phyloP scores from a whole-genome alignment of 2,888 invertebrate species.

The Amblyteles armatorius region DNA sequence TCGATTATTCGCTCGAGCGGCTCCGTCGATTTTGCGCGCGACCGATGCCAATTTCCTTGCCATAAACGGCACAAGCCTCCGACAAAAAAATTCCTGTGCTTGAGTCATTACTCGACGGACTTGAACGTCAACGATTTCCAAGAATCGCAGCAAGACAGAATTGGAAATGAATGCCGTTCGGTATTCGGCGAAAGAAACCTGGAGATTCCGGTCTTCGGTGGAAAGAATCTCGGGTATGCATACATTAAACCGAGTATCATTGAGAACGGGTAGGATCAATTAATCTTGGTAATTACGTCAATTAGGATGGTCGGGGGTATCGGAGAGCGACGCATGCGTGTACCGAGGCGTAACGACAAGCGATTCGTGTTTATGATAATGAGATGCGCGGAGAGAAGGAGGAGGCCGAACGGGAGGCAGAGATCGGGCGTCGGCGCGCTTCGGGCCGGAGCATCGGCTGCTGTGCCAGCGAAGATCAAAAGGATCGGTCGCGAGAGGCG shows the following conservation, averaged over 20 bases:
- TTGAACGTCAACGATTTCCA: neutral
- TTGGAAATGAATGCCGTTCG: neutral
- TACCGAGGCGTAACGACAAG: slow-evolving; percentile 63
- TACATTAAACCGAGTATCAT: slow-evolving; percentile 27
- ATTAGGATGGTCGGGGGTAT: slow-evolving; percentile 55
- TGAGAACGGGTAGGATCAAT: slow-evolving; percentile 47
- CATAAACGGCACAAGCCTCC: neutral
- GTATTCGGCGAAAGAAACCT: neutral
- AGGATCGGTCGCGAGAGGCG: slow-evolving; percentile 18
- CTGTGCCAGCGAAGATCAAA: slow-evolving; percentile 26
- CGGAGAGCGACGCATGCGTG: slow-evolving; percentile 30
- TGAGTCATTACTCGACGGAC: neutral
- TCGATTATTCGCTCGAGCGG: too few relatives aligned
- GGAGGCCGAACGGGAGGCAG: slow-evolving; percentile 15
- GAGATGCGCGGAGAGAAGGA: slow-evolving; percentile 50
- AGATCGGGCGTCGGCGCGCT: slow-evolving; percentile 10
- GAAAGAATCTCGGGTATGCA: neutral
- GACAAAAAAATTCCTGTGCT: neutral
- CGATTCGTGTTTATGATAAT: slow-evolving; percentile 72
- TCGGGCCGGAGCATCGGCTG: neutral
- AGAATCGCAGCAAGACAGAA: neutral
- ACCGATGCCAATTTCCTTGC: neutral
- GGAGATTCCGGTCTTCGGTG: neutral
- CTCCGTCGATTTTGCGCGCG: too few relatives aligned
- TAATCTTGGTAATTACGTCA: slow-evolving; percentile 65